Conservation (phyloP, 2,797 vertebrate species). For the Limnodromus scolopaceus region DNA sequence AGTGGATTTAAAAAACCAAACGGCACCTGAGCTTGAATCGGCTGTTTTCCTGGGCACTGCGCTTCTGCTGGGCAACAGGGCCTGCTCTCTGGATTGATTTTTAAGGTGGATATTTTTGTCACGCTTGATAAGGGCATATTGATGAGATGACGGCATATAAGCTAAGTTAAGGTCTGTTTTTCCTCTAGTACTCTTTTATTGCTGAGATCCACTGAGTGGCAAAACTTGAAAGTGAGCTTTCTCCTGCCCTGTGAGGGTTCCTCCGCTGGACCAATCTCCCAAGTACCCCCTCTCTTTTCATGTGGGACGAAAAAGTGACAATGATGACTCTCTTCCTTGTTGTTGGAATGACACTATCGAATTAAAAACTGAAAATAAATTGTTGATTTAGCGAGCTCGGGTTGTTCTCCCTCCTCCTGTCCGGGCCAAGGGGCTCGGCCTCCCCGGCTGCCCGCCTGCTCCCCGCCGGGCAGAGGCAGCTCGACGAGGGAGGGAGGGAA, state of each 20-base stretch:
- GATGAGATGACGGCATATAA: not conserved
- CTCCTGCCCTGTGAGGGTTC: not conserved
- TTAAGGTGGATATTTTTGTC: conserved; percentile 1
- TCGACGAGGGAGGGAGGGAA: not conserved
- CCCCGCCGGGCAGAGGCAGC: not conserved
- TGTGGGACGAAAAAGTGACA: not conserved
- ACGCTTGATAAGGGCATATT: not conserved
- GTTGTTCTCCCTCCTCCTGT: not conserved
- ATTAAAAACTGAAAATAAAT: not conserved
- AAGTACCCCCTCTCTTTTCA: not conserved
- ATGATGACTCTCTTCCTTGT: not conserved
- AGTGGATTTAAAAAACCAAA: not conserved
- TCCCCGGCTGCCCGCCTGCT: not conserved
- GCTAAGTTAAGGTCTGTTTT: not conserved
- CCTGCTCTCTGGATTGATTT: not conserved
- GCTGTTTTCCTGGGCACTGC: not conserved
- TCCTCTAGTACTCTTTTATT: not conserved
- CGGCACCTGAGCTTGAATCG: not conserved
- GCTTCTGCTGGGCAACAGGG: not conserved
- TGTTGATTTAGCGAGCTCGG: not conserved
- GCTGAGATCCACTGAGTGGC: not conserved
- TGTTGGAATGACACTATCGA: not conserved
- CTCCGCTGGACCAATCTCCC: not conserved
- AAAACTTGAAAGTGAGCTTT: not conserved
- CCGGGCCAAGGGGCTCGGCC: not conserved